These are phyloP conservation scores for Gerris buenoi DNA, from an alignment of 1,140 invertebrate genomes.

Conservation along the genomic window DNA sequence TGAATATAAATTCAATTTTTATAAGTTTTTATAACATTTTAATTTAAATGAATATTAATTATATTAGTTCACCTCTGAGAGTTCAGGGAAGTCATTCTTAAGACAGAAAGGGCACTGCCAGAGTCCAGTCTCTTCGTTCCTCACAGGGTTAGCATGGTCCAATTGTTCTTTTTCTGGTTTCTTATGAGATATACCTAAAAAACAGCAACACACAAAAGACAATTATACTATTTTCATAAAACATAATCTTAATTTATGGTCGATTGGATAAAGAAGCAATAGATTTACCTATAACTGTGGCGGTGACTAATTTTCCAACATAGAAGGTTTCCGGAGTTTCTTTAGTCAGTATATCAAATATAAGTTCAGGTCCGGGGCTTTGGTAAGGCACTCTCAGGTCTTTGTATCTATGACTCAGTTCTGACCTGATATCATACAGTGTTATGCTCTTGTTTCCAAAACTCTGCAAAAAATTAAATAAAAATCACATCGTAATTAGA, in stretches of 20 bases:
- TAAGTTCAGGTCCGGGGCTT: slow-evolving; percentile 64
- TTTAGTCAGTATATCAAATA: slow-evolving; percentile 91
- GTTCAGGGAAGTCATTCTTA: slow-evolving; percentile 86
- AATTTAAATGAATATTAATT: too few species aligned
- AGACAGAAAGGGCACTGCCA: slow-evolving; percentile 97
- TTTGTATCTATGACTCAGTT: slow-evolving; percentile 89
- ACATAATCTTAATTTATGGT: not conserved
- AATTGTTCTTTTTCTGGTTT: slow-evolving; percentile 85
- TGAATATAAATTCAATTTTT: too few species aligned
- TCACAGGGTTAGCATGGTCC: slow-evolving; percentile 85
- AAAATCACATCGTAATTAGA: too few species aligned
- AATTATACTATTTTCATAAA: slow-evolving; percentile 1
- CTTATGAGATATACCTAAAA: slow-evolving; percentile 53
- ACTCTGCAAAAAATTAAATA: slow-evolving; percentile 40
- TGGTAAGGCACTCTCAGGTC: slow-evolving; percentile 71
- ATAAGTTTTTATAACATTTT: too few species aligned
- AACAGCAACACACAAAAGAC: not conserved
- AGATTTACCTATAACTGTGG: slow-evolving; percentile 48
- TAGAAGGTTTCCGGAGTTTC: slow-evolving; percentile 92
- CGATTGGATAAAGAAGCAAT: not conserved
- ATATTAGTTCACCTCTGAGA: slow-evolving; percentile 63
- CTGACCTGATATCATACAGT: slow-evolving; percentile 90
- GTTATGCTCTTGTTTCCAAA: slow-evolving; percentile 96
- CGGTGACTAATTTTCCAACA: slow-evolving; percentile 72
- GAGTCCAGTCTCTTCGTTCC: slow-evolving; percentile 81